These are phyloP conservation scores for Gulo gulo DNA, from an alignment of 2,113 vertebrate genomes.

Conservation along the genomic window DNA sequence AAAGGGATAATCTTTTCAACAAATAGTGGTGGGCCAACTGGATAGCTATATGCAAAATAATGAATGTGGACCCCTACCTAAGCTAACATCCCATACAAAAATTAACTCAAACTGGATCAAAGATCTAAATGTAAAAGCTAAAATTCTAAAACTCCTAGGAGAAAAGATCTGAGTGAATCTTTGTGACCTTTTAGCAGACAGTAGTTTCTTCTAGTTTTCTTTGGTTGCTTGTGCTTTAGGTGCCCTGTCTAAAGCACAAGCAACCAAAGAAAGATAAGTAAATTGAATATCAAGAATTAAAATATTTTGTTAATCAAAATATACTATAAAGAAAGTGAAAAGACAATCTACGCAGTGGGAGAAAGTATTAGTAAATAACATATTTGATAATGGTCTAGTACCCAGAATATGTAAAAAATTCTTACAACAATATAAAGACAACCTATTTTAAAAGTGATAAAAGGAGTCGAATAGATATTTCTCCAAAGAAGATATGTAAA, in stretches of 20 bases:
- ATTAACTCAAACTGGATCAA: background rate
- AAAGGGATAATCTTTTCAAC: background rate
- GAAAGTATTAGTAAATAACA: background rate
- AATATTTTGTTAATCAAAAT: background rate
- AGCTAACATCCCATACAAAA: background rate
- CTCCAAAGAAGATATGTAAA: background rate
- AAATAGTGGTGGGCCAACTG: background rate
- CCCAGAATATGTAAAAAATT: background rate
- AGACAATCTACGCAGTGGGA: background rate
- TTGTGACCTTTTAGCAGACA: background rate
- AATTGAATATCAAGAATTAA: background rate
- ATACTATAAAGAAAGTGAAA: background rate
- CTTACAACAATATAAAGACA: background rate
- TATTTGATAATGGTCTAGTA: background rate
- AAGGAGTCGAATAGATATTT: background rate
- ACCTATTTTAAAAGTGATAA: background rate
- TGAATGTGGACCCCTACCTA: background rate
- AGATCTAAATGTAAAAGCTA: background rate
- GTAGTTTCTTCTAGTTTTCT: background rate
- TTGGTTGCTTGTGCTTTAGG: background rate
- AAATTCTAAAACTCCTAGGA: background rate
- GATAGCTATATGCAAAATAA: background rate
- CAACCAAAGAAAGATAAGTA: background rate
- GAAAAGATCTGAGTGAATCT: background rate
- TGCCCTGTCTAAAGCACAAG: background rate